Conservation (phyloP, 2,113 vertebrate genomes). For the Pachyramphus minor region DNA sequence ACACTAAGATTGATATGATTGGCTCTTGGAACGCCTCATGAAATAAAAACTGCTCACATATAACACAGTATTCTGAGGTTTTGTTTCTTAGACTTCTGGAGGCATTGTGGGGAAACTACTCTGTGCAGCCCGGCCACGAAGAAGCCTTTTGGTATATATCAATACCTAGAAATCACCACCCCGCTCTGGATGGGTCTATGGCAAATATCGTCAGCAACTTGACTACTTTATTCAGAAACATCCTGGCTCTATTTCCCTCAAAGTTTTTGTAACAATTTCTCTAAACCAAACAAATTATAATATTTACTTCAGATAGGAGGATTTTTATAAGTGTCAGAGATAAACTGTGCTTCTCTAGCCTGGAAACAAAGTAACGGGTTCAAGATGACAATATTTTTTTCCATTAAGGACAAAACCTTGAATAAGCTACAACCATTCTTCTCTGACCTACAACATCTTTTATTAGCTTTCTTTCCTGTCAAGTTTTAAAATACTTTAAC, state of each 20-base stretch:
- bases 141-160: background rate
- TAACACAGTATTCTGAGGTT: background rate
- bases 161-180: background rate
- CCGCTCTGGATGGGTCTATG: background rate
- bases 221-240: background rate
- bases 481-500: background rate
- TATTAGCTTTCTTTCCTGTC: background rate
- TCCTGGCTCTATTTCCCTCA: background rate
- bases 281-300: background rate
- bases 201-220: background rate
- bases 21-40: background rate
- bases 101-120: background rate
- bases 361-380: background rate
- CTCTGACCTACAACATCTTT: background rate
- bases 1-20: background rate
- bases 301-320: background rate
- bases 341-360: background rate
- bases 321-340: background rate
- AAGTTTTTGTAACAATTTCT: background rate
- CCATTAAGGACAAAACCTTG: background rate
- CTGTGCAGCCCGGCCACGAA: background rate
- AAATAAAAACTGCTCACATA: background rate
- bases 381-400: background rate
- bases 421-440: background rate
- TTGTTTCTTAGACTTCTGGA: background rate